These are phyloP conservation scores for Drosophila watanabei DNA, from an alignment of 1,140 invertebrate species.

Conservation along the genomic window DNA sequence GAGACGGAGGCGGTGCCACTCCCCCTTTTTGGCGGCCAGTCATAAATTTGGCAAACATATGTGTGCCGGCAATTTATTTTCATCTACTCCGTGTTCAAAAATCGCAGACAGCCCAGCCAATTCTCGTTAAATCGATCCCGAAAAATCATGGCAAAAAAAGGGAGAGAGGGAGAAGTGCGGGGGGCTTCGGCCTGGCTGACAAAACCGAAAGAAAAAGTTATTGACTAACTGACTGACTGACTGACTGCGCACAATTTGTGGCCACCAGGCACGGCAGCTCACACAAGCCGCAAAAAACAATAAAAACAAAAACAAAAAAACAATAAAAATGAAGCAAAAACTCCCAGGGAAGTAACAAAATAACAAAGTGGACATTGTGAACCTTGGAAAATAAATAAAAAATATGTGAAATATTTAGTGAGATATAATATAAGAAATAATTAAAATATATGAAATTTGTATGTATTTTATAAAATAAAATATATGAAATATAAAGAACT, in stretches of 20 bases:
- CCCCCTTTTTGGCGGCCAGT: slow-evolving; percentile 19
- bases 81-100: slow-evolving; percentile 62
- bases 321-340: background rate
- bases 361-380: background rate
- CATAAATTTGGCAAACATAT: slow-evolving; percentile 77
- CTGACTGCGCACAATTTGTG: slow-evolving; percentile 55
- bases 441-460: too few species aligned
- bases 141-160: slow-evolving; percentile 12
- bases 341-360: background rate
- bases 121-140: slow-evolving; percentile 69
- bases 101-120: slow-evolving; percentile 64
- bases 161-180: background rate
- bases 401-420: background rate
- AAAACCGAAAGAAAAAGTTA: slow-evolving; percentile 46
- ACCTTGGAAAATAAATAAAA: background rate
- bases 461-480: too few species aligned
- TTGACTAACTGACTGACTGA: slow-evolving; percentile 36
- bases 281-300: background rate
- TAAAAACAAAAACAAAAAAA: slow-evolving; percentile 1
- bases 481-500: too few species aligned
- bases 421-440: background rate
- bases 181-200: slow-evolving; percentile 25
- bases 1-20: slow-evolving; percentile 5
- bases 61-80: slow-evolving; percentile 79
- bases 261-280: slow-evolving; percentile 49